Conservation (phyloP, 2,113 vertebrate genomes). For the Xiphophorus maculatus region DNA sequence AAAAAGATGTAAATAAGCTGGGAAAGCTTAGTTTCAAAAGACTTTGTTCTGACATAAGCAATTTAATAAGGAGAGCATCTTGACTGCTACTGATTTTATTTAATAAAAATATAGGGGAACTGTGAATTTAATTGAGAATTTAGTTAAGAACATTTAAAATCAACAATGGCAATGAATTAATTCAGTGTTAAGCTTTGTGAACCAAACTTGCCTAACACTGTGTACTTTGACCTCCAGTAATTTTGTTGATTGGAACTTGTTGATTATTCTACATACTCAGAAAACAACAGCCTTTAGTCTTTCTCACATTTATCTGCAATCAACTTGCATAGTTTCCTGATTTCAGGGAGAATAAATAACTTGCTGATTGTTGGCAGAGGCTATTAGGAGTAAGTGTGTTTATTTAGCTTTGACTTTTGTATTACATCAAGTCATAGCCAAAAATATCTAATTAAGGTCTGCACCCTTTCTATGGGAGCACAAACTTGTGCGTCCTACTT, state of each 20-base stretch:
- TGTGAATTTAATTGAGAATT: too few relatives aligned
- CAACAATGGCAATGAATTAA: too few relatives aligned
- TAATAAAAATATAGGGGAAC: too few relatives aligned
- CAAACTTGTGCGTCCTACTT: not conserved
- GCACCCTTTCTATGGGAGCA: too few relatives aligned
- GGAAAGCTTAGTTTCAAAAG: too few relatives aligned
- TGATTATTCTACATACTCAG: not conserved
- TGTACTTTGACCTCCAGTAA: not conserved
- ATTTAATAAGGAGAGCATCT: too few relatives aligned
- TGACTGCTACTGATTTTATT: too few relatives aligned
- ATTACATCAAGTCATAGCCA: not conserved
- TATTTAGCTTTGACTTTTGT: not conserved
- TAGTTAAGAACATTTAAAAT: too few relatives aligned
- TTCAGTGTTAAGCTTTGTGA: not conserved
- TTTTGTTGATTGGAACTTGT: not conserved
- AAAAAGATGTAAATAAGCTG: too few relatives aligned
- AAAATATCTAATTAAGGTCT: not conserved
- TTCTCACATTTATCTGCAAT: not conserved
- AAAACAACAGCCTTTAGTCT: not conserved
- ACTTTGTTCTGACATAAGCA: too few relatives aligned
- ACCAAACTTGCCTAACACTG: too few relatives aligned
- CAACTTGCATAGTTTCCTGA: not conserved
- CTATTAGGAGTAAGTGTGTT: not conserved
- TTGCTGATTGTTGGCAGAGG: not conserved
- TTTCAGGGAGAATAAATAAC: not conserved